Evolutionary conservation across 2,888 invertebrate genomes (phyloP).

Genomic region (Steinernema hermaphroditum): DNA sequence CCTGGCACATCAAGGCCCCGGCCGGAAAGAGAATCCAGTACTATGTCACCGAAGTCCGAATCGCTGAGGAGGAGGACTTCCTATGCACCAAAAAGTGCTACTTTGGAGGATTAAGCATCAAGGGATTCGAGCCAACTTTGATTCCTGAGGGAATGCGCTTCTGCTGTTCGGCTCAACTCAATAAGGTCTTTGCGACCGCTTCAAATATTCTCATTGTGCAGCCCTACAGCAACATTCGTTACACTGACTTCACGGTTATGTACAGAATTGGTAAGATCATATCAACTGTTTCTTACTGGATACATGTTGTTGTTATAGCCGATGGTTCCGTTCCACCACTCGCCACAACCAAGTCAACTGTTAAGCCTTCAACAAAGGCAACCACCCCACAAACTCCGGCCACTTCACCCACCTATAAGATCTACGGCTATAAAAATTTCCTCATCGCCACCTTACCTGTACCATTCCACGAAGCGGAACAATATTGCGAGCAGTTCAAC

Average conservation of each 20-base stretch:
- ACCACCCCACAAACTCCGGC: too few relatives aligned
- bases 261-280: not conserved
- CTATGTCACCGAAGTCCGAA: not conserved
- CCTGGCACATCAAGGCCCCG: not conserved
- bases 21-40: not conserved
- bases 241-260: not conserved
- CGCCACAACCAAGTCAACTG: too few relatives aligned
- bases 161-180: not conserved
- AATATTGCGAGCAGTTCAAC: too few relatives aligned
- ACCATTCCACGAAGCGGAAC: too few relatives aligned
- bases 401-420: too few relatives aligned
- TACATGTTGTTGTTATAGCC: too few relatives aligned
- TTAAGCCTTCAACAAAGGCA: too few relatives aligned
- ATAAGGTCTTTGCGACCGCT: not conserved
- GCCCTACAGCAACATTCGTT: not conserved
- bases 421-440: too few relatives aligned
- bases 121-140: not conserved
- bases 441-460: too few relatives aligned
- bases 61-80: not conserved
- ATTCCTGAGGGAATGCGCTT: not conserved
- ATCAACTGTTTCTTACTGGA: too few relatives aligned
- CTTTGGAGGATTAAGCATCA: not conserved
- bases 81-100: not conserved
- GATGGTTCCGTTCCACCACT: too few relatives aligned
- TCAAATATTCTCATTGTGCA: not conserved